Conservation (phyloP, 2,888 invertebrate species). For the Epiblema foenella region DNA sequence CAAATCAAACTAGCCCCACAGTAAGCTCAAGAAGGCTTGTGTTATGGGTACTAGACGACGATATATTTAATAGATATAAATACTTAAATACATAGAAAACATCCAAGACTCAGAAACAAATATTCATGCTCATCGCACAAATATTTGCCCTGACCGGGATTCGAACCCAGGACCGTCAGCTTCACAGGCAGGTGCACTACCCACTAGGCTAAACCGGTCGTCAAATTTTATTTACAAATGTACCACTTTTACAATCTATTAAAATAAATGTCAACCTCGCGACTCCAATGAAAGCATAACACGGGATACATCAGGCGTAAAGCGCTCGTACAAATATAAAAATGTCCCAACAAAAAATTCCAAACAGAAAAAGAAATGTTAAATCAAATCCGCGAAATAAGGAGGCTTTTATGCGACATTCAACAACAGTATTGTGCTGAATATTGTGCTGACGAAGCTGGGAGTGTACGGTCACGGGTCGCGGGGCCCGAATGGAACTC, state of each 20-base stretch:
- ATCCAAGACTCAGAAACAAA: too few species aligned
- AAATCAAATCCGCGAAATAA: constrained; percentile 39
- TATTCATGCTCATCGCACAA: too few species aligned
- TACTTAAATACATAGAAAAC: too few species aligned
- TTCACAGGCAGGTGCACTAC: too few species aligned
- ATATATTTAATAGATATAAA: too few species aligned
- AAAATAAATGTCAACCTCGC: background rate
- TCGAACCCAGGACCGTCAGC: too few species aligned
- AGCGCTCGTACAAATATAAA: constrained; percentile 17
- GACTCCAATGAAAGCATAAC: constrained; percentile 11
- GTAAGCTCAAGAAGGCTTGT: too few species aligned
- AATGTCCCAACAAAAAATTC: constrained; percentile 22
- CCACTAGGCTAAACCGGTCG: too few species aligned
- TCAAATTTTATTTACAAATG: too few species aligned
- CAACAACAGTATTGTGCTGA: constrained; percentile 41
- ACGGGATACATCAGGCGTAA: constrained; percentile 21
- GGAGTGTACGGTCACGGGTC: constrained; percentile 62
- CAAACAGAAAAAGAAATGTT: constrained; percentile 37
- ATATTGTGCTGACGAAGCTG: constrained; percentile 41
- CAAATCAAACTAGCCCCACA: too few species aligned
- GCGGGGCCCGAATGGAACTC: constrained; percentile 60
- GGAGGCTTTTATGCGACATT: constrained; percentile 45
- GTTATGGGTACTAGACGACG: too few species aligned
- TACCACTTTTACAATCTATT: background rate
- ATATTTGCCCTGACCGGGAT: too few species aligned